These are phyloP conservation scores for Thereva nobilitata DNA, from an alignment of 2,888 invertebrate species.

Conservation along the genomic window DNA sequence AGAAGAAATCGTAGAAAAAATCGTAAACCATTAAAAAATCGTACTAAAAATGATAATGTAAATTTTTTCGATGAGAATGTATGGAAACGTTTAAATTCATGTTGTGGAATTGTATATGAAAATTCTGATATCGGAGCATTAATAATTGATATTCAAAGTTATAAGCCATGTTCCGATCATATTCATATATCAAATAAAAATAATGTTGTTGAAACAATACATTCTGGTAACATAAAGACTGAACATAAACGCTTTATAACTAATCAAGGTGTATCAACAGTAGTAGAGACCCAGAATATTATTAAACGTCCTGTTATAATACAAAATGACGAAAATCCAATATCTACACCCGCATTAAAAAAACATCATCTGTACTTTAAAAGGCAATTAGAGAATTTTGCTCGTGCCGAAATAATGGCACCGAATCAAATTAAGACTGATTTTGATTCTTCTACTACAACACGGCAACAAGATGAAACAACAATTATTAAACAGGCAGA, in stretches of 20 bases:
- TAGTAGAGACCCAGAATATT: not conserved
- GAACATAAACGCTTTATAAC: constrained; percentile 1
- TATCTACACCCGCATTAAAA: constrained; percentile 52
- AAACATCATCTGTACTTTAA: constrained; percentile 58
- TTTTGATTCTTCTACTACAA: constrained; percentile 41
- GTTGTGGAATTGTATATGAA: constrained; percentile 53
- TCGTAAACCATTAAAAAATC: constrained; percentile 50
- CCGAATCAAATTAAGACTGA: constrained; percentile 43
- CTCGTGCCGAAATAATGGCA: constrained; percentile 47
- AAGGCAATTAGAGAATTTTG: constrained; percentile 55
- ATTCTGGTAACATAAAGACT: constrained; percentile 5
- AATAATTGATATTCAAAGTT: constrained; percentile 52
- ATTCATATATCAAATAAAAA: not conserved
- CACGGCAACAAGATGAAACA: constrained; percentile 33
- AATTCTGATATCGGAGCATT: constrained; percentile 48
- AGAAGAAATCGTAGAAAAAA: constrained; percentile 50
- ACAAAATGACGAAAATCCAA: constrained; percentile 9
- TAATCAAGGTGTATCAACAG: not conserved
- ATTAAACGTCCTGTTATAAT: constrained; percentile 5
- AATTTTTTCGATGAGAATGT: constrained; percentile 53
- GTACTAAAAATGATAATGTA: constrained; percentile 45
- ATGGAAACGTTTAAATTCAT: constrained; percentile 51
- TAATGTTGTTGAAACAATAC: not conserved
- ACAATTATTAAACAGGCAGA: not conserved
- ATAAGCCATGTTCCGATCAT: constrained; percentile 53